Base-by-base conservation (phyloP, 2,888 invertebrate genomes). In the Melieria crassipennis region DNA sequence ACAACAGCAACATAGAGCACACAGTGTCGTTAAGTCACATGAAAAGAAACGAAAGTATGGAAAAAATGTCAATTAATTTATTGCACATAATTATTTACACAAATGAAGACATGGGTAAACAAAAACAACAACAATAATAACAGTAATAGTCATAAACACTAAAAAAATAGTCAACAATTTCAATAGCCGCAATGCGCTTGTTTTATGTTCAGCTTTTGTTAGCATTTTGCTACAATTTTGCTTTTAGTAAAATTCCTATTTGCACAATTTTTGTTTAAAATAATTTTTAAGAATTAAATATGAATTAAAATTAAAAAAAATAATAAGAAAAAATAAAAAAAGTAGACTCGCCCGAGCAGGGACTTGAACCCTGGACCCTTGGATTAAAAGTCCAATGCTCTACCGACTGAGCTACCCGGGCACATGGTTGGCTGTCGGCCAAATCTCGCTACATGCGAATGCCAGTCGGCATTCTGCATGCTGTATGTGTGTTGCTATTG, bases 341-440 rank as follows among this genome's bases (percentile, higher is more conserved):
- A 61, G 47, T 11, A 0, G n/a, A 0, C 0, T 70, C 85, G 86
- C 86, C 86, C 86, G 85, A 86, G 84, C 85, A 85, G 86, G 86
- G 86, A 86, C 84, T 86, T 85, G 86, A 86, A 86, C 86, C 86
- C 86, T 85, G 86, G 86, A 86, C 86, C 86, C 86, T 86, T 86
- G 86, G 86, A 86, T 86, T 85, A 86, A 85, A 86, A 86, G 85
- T 86, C 85, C 84, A 85, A 83, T 86, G 86, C 86, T 85, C 86
- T 86, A 86, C 85, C 86, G 85, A 86, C 86, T 87, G 85, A 85
- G 86, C 86, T 85, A 87, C 85, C 86, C 85, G 86, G 86, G 84
- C 85, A 78, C 48, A 6, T 73, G 30, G 5, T 4, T 3, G 0
- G 0, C 0, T 0, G 0, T 0, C 56, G 73, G 0, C 73, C 63